A percentile compares a stretch with the other conserved stretches of the same genome.
phyloP scores from a whole-genome alignment of 2,113 vertebrate species.

The Pachyramphus minor region DNA sequence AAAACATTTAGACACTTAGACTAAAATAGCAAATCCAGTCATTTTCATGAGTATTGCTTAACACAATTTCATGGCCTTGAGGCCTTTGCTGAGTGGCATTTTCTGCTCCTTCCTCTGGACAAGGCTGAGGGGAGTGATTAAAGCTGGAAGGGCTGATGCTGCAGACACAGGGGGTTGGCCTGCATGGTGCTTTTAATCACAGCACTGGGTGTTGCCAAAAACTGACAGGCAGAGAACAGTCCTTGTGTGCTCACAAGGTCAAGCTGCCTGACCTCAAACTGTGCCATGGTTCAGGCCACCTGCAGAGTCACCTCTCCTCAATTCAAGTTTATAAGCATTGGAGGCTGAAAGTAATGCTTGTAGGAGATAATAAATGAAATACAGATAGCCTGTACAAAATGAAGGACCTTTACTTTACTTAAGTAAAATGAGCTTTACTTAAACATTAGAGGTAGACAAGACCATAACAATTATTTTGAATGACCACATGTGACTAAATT shows the following conservation, averaged over 20 bases:
- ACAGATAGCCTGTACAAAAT: neutral
- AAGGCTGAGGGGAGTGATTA: neutral
- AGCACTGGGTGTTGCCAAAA: neutral
- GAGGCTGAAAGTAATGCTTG: neutral
- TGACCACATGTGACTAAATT: neutral
- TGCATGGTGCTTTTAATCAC: neutral
- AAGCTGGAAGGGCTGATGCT: neutral
- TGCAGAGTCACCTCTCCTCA: neutral
- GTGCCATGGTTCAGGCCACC: fast-evolving
- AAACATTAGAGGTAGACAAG: neutral
- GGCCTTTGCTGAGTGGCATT: slow-evolving; percentile 16
- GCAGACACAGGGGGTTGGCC: neutral
- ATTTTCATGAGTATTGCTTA: slow-evolving; percentile 43
- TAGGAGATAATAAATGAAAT: neutral
- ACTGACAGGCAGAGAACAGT: neutral
- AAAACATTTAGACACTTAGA: slow-evolving; percentile 45
- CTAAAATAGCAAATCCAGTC: slow-evolving; percentile 64
- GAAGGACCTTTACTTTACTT: too few species aligned
- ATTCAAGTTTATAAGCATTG: neutral
- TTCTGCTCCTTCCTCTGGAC: neutral
- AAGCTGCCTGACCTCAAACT: neutral
- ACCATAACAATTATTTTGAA: neutral
- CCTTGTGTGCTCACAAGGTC: neutral
- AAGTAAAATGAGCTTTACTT: neutral
- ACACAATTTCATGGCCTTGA: slow-evolving; percentile 59